A percentile compares a stretch with the other conserved stretches of the same genome.
phyloP scores from a whole-genome alignment of 2,888 invertebrate genomes.

The Scaeva pyrastri region DNA sequence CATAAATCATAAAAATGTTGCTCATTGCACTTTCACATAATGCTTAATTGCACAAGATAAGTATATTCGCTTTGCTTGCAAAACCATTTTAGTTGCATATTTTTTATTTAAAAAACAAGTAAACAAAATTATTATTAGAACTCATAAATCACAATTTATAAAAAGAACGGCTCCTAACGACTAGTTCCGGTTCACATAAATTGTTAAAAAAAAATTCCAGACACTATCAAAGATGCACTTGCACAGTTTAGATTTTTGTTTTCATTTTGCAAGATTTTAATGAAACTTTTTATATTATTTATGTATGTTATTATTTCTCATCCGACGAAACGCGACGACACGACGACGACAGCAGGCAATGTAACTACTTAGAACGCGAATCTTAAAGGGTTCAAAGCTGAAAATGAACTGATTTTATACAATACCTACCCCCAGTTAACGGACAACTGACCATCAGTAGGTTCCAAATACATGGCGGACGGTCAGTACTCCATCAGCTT shows the following conservation, averaged over 20 bases:
- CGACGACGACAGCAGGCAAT: slow-evolving; percentile 1
- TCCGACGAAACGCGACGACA: neutral
- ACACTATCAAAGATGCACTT: slow-evolving; percentile 31
- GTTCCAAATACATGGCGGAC: slow-evolving; percentile 49
- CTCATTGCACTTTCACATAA: neutral
- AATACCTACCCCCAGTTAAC: slow-evolving; percentile 45
- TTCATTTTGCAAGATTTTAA: slow-evolving; percentile 13
- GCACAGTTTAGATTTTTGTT: neutral
- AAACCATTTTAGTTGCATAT: slow-evolving; percentile 40
- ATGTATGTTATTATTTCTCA: neutral
- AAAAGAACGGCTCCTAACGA: slow-evolving; percentile 32
- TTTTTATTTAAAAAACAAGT: neutral
- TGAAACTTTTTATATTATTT: neutral
- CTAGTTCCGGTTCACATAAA: slow-evolving; percentile 48
- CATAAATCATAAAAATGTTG: neutral
- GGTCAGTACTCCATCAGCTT: slow-evolving; percentile 61
- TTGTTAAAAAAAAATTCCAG: neutral
- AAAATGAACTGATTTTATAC: slow-evolving; percentile 64
- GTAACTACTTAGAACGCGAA: slow-evolving; percentile 34
- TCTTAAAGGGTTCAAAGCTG: slow-evolving; percentile 59
- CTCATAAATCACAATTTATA: slow-evolving; percentile 62
- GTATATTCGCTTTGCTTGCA: slow-evolving; percentile 20
- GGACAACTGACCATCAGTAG: slow-evolving; percentile 39
- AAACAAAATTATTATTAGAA: slow-evolving; percentile 13
- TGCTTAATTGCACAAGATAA: neutral